Evolutionary conservation across 2,797 vertebrate species (phyloP), one percentile per base, ranked within the genome.

Genomic region (Sebastes oblongus): DNA sequence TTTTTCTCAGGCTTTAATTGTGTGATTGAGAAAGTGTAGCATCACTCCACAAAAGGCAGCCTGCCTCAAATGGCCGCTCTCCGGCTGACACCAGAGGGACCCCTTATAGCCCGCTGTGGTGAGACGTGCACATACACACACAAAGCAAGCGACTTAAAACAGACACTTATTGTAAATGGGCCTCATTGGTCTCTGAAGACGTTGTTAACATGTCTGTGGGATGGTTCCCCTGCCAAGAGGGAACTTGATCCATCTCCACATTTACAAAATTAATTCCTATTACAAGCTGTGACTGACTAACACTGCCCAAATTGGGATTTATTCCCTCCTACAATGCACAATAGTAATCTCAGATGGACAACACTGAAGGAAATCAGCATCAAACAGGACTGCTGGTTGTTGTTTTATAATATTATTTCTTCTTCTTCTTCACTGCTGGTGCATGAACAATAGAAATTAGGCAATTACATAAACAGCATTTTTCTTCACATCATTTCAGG

Each of bases 1-100:
- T 56, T 56, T 59, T 7, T 75, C 59, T 74, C 75, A n/a, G 86
- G 78, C 90, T 94, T 91, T 95, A 96, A 96, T 95, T 91, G 95
- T 88, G 92, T 95, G 95, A 96, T 95, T 94, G 93, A 95, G 93
- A 94, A 93, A 93, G 93, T 94, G 94, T 91, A 93, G 91, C 91
- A 84, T 88, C 87, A 90, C 90, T 91, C 92, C 83, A 95, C 94
- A 94, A 95, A 95, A 94, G 93, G 91, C 82, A 77, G 91, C 84
- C 92, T 90, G 90, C 80, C 93, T 93, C 92, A 94, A 95, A 96
- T 94, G 93, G 90, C 91, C 70, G 78, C 89, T 90, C 90, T 87
- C 87, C 54, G 90, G 88, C 91, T 92, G 92, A 95, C 94, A 95
- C 94, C 86, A 88, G 93, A 92, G 93, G 92, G 92, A 93, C 92